Base-by-base conservation (phyloP, 2,797 vertebrate species). In the Neopelma chrysocephalum region DNA sequence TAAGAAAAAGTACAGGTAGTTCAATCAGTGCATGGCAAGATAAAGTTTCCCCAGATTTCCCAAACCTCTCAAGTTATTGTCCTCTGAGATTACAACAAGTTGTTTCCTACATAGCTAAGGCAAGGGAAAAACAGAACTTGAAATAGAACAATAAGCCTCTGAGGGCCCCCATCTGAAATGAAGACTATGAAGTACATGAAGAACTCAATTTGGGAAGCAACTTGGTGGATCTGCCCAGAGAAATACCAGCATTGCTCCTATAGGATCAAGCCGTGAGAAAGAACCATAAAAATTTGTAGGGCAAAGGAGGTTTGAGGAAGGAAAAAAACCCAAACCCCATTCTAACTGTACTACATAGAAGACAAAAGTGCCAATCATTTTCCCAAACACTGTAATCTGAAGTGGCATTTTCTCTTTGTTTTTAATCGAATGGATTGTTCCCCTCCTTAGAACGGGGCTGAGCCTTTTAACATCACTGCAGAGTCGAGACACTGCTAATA, bases 391-490 rank as follows among this genome's bases (percentile, higher is more conserved):
- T 54, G 34, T 57, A 87, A 75, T 92, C 38, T 85, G 68, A 90
- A 90, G 60, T 29, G 36, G 22, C 38, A 48, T 80, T 94, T 79
- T 45, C 70, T 93, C 68, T 70, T 94, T 1, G 0, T 50, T 86
- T 95, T 84, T 71, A 87, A 82, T 68, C 61, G 73, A 82, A 75
- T 31, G 32, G 61, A 69, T 92, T 91, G 88, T 82, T 93, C 85
- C 57, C 71, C 38, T 71, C 78, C 64, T 87, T 61, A 19, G 80
- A 75, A 82, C 0, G 12, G 64, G 45, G 50, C 68, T 85, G 88
- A 96, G 68, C 71, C 78, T 95, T 93, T 89, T 73, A 91, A 65
- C 53, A 42, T 12, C 1, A 8, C 73, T 84, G 64, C 68, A 77
- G 77, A 97, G 70, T 11, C 61, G 42, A 87, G 53, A 32, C 20